A percentile compares a stretch with the other conserved stretches of the same genome.
phyloP scores from a whole-genome alignment of 2,888 invertebrate species.

The Elaeidobius kamerunicus region DNA sequence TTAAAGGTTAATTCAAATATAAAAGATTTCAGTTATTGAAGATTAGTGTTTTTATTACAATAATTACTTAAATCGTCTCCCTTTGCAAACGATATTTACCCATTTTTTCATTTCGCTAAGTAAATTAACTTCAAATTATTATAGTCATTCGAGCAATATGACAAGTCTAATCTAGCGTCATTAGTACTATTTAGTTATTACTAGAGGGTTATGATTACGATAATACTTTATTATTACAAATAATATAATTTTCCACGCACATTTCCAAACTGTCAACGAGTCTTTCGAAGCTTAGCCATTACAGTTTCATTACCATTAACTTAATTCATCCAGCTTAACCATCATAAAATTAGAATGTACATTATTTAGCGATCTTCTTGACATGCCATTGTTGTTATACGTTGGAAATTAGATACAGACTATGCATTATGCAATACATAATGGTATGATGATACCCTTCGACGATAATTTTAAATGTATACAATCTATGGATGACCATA shows the following conservation, averaged over 20 bases:
- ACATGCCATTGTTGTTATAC: conserved; percentile 16
- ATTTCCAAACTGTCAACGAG: conserved; percentile 3
- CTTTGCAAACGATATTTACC: too few species aligned
- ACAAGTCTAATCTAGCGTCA: too few species aligned
- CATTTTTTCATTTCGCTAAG: too few species aligned
- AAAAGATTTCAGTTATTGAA: too few species aligned
- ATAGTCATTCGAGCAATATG: too few species aligned
- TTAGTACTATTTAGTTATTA: too few species aligned
- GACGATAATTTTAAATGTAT: conserved; percentile 5
- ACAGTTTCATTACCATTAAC: conserved; percentile 2
- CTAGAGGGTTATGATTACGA: too few species aligned
- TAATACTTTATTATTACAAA: too few species aligned
- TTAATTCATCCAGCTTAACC: neutral
- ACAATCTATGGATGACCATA: conserved; percentile 8
- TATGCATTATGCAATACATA: conserved; percentile 13
- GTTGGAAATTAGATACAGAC: conserved; percentile 13
- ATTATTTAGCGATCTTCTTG: conserved; percentile 14
- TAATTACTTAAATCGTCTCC: too few species aligned
- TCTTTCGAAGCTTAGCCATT: conserved; percentile 1
- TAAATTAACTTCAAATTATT: too few species aligned
- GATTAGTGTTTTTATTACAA: too few species aligned
- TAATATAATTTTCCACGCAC: conserved; percentile 2
- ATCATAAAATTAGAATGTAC: conserved; percentile 4
- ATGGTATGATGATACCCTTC: conserved; percentile 10
- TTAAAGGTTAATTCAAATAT: too few species aligned